phyloP scores from a whole-genome alignment of 2,888 invertebrate genomes.

The Spodoptera picta region DNA sequence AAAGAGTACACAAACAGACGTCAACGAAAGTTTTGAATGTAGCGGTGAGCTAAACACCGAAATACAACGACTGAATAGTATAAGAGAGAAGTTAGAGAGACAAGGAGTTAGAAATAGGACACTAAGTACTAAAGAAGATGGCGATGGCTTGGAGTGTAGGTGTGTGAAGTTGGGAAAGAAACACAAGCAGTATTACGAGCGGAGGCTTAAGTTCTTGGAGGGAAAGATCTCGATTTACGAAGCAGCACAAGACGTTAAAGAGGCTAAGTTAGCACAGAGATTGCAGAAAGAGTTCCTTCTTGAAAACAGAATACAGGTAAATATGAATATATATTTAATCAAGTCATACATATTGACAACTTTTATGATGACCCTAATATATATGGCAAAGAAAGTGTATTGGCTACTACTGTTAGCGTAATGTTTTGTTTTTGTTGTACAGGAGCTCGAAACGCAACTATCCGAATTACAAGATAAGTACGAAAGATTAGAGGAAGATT shows the following conservation, averaged over 20 bases:
- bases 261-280: constrained; percentile 89
- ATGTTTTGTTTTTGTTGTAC: constrained; percentile 42
- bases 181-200: constrained; percentile 90
- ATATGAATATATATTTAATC: neutral
- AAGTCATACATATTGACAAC: neutral
- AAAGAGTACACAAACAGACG: constrained; percentile 88
- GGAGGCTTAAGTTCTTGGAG: constrained; percentile 90
- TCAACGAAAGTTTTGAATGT: constrained; percentile 86
- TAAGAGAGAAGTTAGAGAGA: constrained; percentile 90
- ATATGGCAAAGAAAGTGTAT: no score
- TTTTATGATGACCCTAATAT: no score
- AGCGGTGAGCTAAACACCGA: constrained; percentile 89
- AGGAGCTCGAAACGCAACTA: constrained; percentile 87
- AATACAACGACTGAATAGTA: constrained; percentile 90
- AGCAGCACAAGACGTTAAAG: constrained; percentile 90
- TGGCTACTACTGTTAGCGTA: neutral
- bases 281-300: constrained; percentile 89
- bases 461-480: constrained; percentile 90
- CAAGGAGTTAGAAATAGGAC: constrained; percentile 87
- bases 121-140: constrained; percentile 79
- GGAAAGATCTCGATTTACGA: constrained; percentile 91
- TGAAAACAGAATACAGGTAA: constrained; percentile 84
- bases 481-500: constrained; percentile 91
- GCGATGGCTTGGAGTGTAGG: constrained; percentile 83
- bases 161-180: constrained; percentile 88